These are phyloP conservation scores for Gymnopithys bicolor DNA, from an alignment of 2,797 vertebrate genomes.

Conservation along the genomic window DNA sequence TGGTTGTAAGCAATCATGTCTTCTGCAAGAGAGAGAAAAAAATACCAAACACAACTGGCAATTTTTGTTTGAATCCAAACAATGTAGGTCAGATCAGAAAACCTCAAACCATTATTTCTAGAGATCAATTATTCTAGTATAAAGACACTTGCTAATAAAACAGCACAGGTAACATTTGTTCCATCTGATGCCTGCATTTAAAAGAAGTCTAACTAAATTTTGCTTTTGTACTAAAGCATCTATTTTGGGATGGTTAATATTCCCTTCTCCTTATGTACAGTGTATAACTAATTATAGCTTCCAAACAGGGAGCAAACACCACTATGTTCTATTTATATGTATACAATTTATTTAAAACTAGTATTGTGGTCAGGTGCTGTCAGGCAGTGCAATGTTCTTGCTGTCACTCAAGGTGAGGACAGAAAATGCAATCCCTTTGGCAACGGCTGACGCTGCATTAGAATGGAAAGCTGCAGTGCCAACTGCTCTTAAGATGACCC, in stretches of 20 bases:
- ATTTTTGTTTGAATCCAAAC: neutral
- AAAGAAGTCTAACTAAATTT: neutral
- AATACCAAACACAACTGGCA: neutral
- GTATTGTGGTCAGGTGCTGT: neutral
- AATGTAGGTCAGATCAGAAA: neutral
- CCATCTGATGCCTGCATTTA: neutral
- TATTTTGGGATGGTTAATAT: neutral
- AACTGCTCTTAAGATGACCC: neutral
- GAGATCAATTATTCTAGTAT: neutral
- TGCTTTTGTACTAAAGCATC: neutral
- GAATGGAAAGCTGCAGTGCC: neutral
- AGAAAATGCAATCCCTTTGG: neutral
- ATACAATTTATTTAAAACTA: conserved; percentile 10
- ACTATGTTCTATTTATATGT: neutral
- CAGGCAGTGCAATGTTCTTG: neutral
- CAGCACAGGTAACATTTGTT: neutral
- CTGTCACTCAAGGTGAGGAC: neutral
- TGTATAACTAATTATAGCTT: neutral
- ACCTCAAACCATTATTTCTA: neutral
- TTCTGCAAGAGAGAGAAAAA: neutral
- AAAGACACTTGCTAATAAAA: neutral
- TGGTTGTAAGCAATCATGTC: neutral
- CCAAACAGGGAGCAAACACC: neutral
- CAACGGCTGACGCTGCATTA: neutral
- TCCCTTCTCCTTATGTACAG: neutral